These are phyloP conservation scores for Crocidura indochinensis DNA, from an alignment of 2,797 vertebrate genomes.

Conservation along the genomic window DNA sequence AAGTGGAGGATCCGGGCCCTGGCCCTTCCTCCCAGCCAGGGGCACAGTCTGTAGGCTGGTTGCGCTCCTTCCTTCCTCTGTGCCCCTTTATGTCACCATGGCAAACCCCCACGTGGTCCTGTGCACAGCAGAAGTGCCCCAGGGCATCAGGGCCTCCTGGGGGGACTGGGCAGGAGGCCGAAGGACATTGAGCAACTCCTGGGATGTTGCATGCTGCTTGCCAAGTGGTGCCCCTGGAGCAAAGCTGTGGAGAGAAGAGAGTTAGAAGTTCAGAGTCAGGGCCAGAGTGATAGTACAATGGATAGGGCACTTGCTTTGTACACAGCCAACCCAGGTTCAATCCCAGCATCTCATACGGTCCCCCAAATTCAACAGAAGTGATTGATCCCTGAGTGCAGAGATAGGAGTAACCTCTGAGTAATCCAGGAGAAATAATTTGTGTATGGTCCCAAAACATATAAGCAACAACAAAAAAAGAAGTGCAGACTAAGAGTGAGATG, in stretches of 20 bases:
- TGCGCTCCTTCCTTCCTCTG: slow-evolving; percentile 86
- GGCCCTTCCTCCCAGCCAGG: slow-evolving; percentile 81
- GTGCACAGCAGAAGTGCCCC: slow-evolving; percentile 85
- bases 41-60: slow-evolving; percentile 81
- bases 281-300: too few species aligned
- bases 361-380: too few species aligned
- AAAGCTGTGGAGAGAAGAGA: slow-evolving; percentile 70
- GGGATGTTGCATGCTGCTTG: slow-evolving; percentile 63
- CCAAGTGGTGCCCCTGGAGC: neutral
- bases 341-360: too few species aligned
- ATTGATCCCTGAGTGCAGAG: too few species aligned
- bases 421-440: too few species aligned
- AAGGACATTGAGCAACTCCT: neutral
- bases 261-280: neutral
- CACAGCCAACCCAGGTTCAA: too few species aligned
- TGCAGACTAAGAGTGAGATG: too few species aligned
- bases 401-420: too few species aligned
- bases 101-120: slow-evolving; percentile 90
- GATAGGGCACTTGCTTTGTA: too few species aligned
- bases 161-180: slow-evolving; percentile 39
- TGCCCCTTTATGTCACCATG: slow-evolving; percentile 93
- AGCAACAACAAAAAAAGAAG: too few species aligned
- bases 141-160: slow-evolving; percentile 84
- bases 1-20: neutral
- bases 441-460: too few species aligned